Percentiles rank a stretch among this genome's conserved stretches.
Conservation (phyloP, 1,140 invertebrate genomes). For the Panagrolaimus sp. region DNA sequence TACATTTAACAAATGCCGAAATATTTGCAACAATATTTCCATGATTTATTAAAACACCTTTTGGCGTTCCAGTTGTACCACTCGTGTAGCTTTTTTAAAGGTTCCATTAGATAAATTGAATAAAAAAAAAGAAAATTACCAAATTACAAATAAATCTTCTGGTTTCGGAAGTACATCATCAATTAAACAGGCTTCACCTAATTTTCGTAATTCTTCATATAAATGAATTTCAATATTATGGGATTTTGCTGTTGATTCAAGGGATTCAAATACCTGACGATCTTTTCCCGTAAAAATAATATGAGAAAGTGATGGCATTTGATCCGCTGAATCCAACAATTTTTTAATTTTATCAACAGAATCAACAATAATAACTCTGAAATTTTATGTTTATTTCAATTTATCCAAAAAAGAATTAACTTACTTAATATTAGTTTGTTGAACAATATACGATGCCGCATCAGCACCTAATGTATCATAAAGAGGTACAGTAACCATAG, state of each 20-base stretch:
- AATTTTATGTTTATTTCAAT: background rate
- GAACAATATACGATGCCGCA: conserved; percentile 89
- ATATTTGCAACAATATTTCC: conserved; percentile 81
- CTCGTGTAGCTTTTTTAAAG: no score
- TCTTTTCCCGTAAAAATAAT: conserved; percentile 32
- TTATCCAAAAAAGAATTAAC: conserved; percentile 59
- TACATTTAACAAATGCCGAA: conserved; percentile 62
- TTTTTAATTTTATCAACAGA: background rate
- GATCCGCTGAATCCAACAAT: conserved; percentile 19
- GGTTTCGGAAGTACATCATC: conserved; percentile 65
- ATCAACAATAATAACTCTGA: conserved; percentile 10
- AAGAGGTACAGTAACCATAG: conserved; percentile 81
- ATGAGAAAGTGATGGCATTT: conserved; percentile 33
- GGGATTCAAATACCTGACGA: background rate
- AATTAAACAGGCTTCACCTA: conserved; percentile 13
- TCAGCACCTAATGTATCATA: conserved; percentile 94
- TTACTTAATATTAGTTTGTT: conserved; percentile 64
- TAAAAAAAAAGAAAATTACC: no score
- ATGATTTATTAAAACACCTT: conserved; percentile 92
- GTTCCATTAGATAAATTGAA: no score
- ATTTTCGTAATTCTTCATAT: conserved; percentile 25
- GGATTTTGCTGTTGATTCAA: conserved; percentile 14
- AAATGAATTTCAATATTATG: conserved; percentile 26
- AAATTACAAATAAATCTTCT: conserved; percentile 81
- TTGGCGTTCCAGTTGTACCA: conserved; percentile 90